Evolutionary conservation across 2,888 invertebrate species (phyloP).

Genomic region (Diarsia dahlii): DNA sequence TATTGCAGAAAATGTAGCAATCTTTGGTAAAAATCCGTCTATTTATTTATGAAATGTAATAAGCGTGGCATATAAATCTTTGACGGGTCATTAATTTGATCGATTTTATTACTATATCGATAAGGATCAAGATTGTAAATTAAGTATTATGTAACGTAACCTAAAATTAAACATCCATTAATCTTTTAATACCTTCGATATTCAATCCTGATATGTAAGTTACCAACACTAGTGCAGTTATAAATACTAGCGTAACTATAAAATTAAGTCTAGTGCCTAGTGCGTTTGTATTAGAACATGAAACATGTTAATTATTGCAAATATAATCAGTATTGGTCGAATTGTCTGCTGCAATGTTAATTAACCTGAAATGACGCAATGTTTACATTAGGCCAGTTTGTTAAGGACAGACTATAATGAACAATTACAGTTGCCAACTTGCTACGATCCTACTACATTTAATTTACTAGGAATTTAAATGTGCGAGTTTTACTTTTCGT

Average conservation of each 20-base stretch:
- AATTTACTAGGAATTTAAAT: conserved; percentile 6
- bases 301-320: conserved; percentile 57
- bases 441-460: conserved; percentile 22
- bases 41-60: conserved; percentile 30
- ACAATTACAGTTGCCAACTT: conserved; percentile 24
- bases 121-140: conserved; percentile 2
- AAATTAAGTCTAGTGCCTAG: conserved; percentile 29
- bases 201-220: conserved; percentile 5
- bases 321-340: conserved; percentile 60
- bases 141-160: not conserved
- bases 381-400: conserved; percentile 40
- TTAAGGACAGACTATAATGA: conserved; percentile 33
- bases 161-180: conserved; percentile 6
- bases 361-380: conserved; percentile 51
- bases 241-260: conserved; percentile 12
- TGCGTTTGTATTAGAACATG: conserved; percentile 27
- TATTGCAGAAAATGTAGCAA: conserved; percentile 21
- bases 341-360: conserved; percentile 56
- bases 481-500: conserved; percentile 38
- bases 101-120: conserved; percentile 13
- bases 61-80: conserved; percentile 22
- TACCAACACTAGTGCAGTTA: conserved; percentile 11
- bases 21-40: conserved; percentile 10
- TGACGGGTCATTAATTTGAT: conserved; percentile 1
- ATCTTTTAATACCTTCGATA: not conserved